phyloP scores from a whole-genome alignment of 2,888 invertebrate species.

The Thymelicus lineola region DNA sequence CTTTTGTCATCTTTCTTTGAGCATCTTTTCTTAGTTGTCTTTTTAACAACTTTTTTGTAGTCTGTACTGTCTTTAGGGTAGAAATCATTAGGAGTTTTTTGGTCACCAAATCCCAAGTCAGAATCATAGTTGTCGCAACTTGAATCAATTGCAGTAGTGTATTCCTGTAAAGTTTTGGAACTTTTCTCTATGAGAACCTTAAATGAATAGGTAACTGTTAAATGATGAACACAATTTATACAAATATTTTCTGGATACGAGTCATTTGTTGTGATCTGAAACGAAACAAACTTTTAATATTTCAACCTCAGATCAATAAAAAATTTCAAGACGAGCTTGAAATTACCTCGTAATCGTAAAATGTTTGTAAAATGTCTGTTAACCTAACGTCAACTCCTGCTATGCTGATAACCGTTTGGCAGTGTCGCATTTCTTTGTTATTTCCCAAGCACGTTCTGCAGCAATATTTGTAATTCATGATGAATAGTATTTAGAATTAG shows the following conservation, averaged over 20 bases:
- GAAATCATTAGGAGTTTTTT: conserved; percentile 45
- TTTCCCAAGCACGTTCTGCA: conserved; percentile 73
- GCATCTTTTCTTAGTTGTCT: conserved; percentile 37
- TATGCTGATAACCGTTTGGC: conserved; percentile 64
- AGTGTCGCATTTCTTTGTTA: conserved; percentile 68
- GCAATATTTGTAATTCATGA: conserved; percentile 59
- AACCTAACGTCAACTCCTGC: conserved; percentile 66
- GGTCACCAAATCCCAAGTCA: conserved; percentile 60
- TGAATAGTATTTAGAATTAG: no score
- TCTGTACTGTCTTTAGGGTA: conserved; percentile 17
- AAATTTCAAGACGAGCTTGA: no score
- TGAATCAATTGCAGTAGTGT: conserved; percentile 50
- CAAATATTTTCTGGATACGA: conserved; percentile 68
- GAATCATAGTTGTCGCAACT: conserved; percentile 60
- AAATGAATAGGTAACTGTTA: conserved; percentile 77
- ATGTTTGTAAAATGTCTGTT: conserved; percentile 68
- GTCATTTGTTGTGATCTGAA: conserved; percentile 57
- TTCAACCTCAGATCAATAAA: no score
- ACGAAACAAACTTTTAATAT: conserved; percentile 25
- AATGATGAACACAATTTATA: conserved; percentile 74
- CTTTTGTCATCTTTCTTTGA: conserved; percentile 43
- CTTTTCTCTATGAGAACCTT: conserved; percentile 72
- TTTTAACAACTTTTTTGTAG: conserved; percentile 40
- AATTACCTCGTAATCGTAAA: conserved; percentile 71
- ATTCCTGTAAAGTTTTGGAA: conserved; percentile 60